Percentiles rank a stretch among this genome's conserved stretches.
These are phyloP conservation scores for Agelaius phoeniceus DNA, from an alignment of 2,113 vertebrate species.

Conservation along the genomic window DNA sequence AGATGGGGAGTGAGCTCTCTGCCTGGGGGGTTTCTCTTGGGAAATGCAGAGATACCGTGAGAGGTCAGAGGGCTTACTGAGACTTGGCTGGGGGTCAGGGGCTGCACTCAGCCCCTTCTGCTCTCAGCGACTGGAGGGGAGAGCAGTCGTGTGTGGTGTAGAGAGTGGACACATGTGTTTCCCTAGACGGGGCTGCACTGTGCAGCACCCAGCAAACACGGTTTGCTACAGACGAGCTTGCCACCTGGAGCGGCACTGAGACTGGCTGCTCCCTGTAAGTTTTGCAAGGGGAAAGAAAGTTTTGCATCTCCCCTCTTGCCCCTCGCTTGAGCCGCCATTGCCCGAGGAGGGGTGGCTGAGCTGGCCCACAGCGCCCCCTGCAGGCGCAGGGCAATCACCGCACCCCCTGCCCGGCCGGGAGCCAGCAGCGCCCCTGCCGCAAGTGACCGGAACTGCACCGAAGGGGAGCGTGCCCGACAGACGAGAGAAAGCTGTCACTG, in stretches of 20 bases:
- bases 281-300: neutral
- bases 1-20: neutral
- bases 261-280: neutral
- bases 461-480: rapidly evolving
- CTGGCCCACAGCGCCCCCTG: neutral
- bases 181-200: rapidly evolving
- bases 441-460: rapidly evolving
- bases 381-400: rapidly evolving
- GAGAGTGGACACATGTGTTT: neutral
- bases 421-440: neutral
- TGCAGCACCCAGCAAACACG: no score
- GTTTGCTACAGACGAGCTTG: neutral
- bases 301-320: neutral
- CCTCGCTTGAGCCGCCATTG: rapidly evolving
- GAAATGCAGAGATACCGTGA: neutral
- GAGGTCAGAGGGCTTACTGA: neutral
- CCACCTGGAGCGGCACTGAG: neutral
- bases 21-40: neutral
- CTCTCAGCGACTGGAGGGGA: neutral
- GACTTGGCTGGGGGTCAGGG: neutral
- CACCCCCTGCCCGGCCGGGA: neutral
- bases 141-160: rapidly evolving
- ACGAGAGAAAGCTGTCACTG: rapidly evolving
- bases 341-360: rapidly evolving
- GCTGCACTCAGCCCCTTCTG: neutral